phyloP scores from a whole-genome alignment of 2,888 invertebrate genomes.

The Thalpophila matura region DNA sequence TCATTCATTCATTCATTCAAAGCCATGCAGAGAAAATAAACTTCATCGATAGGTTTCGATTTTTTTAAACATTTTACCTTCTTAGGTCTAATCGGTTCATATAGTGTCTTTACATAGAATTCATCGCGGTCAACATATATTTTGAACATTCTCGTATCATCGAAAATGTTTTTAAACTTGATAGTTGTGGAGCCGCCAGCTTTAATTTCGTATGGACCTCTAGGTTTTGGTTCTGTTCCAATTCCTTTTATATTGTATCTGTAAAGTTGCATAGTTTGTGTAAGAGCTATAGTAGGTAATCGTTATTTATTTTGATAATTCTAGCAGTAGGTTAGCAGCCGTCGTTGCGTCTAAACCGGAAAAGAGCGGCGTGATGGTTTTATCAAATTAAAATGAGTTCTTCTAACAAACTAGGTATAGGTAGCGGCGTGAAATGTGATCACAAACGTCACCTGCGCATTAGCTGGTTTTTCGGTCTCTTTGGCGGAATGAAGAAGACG shows the following conservation, averaged over 20 bases:
- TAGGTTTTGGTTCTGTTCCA: constrained; percentile 80
- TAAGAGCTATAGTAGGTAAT: too few relatives aligned
- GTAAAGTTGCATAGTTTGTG: constrained; percentile 43
- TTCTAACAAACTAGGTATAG: too few relatives aligned
- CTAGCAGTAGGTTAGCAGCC: too few relatives aligned
- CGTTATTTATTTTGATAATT: too few relatives aligned
- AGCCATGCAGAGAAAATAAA: not conserved
- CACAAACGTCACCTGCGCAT: too few relatives aligned
- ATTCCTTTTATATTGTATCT: constrained; percentile 83
- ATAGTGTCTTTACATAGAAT: constrained; percentile 75
- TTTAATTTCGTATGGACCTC: constrained; percentile 81
- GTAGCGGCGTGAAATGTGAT: too few relatives aligned
- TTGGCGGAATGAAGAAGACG: too few relatives aligned
- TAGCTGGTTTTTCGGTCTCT: too few relatives aligned
- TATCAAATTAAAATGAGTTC: too few relatives aligned
- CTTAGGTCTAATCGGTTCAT: constrained; percentile 71
- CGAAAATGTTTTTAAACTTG: constrained; percentile 83
- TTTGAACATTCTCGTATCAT: constrained; percentile 77
- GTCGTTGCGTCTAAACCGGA: too few relatives aligned
- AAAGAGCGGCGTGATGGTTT: too few relatives aligned
- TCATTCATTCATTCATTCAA: too few relatives aligned
- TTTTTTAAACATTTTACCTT: constrained; percentile 61
- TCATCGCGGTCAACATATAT: constrained; percentile 79
- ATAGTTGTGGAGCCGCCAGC: constrained; percentile 75
- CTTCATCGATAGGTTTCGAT: not conserved